Evolutionary conservation across 2,113 vertebrate species (phyloP).

Genomic region (human): GRCh38 chrX:4371501-4372000

Average conservation of each 20-base stretch:
- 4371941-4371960: rapidly evolving
- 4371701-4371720: not conserved
- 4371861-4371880: not conserved
- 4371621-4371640: not conserved
- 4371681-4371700: not conserved
- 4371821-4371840: not conserved
- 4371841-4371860: not conserved
- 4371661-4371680: not conserved
- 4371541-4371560: not conserved
- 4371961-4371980: not conserved
- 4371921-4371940: not conserved
- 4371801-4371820: not conserved
- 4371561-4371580: not conserved
- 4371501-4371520: not conserved
- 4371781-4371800: rapidly evolving
- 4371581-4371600: too few relatives aligned
- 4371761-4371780: not conserved
- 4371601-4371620: not conserved
- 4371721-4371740: not conserved
- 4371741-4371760: too few relatives aligned
- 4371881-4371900: not conserved
- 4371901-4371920: rapidly evolving
- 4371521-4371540: not conserved
- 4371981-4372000: not conserved
- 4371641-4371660: not conserved